Evolutionary conservation across 2,888 invertebrate genomes (phyloP).

Genomic region (Lissonota sp.): DNA sequence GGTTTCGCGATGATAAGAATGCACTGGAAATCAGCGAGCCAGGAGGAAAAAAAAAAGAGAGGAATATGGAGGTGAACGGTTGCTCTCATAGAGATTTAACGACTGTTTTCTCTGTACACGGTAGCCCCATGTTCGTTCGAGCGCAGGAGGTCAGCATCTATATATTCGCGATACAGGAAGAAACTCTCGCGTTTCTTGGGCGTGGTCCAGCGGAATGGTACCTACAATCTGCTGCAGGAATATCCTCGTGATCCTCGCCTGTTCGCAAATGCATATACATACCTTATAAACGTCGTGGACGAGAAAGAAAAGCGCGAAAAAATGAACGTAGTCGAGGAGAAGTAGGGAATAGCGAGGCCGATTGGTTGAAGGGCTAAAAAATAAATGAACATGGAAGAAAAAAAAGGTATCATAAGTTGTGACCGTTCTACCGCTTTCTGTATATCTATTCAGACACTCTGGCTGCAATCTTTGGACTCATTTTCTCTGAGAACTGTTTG

Average conservation of each 20-base stretch:
- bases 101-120: constrained; percentile 38
- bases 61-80: neutral
- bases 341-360: neutral
- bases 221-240: constrained; percentile 9
- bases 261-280: neutral
- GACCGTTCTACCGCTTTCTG: neutral
- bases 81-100: constrained; percentile 33
- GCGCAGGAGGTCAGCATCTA: constrained; percentile 51
- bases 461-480: constrained; percentile 8
- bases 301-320: neutral
- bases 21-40: constrained; percentile 14
- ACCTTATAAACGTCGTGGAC: neutral
- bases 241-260: constrained; percentile 22
- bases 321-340: neutral
- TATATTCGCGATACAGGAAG: constrained; percentile 53
- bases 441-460: neutral
- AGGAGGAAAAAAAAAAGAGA: neutral
- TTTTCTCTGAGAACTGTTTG: constrained; percentile 12
- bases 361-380: too few species aligned
- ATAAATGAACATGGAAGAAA: too few species aligned
- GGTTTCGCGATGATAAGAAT: constrained; percentile 16
- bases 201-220: constrained; percentile 51
- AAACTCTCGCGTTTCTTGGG: constrained; percentile 57
- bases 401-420: too few species aligned
- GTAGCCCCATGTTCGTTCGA: constrained; percentile 29